Evolutionary conservation across 2,888 invertebrate species (phyloP).

Genomic region (Spodoptera picta): DNA sequence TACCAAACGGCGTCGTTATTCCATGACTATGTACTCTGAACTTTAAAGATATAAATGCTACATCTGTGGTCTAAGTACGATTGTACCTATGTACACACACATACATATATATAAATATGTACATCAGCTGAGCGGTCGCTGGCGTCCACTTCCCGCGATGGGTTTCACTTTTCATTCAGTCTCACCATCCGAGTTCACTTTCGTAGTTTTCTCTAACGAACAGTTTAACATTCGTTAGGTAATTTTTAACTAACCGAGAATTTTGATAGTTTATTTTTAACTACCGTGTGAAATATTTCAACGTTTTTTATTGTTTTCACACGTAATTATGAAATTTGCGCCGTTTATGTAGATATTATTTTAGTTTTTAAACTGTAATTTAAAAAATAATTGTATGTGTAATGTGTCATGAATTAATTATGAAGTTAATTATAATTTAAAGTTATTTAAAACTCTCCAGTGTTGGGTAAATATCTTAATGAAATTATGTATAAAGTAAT

Average conservation of each 20-base stretch:
- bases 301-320: constrained; percentile 1
- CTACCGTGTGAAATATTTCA: constrained; percentile 5
- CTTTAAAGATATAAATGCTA: no score
- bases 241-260: constrained; percentile 44
- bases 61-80: no score
- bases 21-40: no score
- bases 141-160: constrained; percentile 27
- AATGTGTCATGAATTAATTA: no score
- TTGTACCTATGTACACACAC: neutral
- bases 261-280: constrained; percentile 24
- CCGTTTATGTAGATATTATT: no score
- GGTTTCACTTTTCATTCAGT: constrained; percentile 51
- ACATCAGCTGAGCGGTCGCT: constrained; percentile 19
- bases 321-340: neutral
- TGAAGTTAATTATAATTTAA: no score
- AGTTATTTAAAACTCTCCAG: no score
- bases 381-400: no score
- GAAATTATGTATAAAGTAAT: no score
- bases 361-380: no score
- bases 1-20: no score
- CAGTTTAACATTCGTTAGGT: constrained; percentile 46
- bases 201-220: constrained; percentile 53
- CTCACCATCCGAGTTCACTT: constrained; percentile 39
- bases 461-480: no score
- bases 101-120: neutral